Percentiles rank a stretch among this genome's conserved stretches.
These are phyloP conservation scores for Drosophila nannoptera DNA, from an alignment of 1,140 invertebrate species.

Conservation along the genomic window DNA sequence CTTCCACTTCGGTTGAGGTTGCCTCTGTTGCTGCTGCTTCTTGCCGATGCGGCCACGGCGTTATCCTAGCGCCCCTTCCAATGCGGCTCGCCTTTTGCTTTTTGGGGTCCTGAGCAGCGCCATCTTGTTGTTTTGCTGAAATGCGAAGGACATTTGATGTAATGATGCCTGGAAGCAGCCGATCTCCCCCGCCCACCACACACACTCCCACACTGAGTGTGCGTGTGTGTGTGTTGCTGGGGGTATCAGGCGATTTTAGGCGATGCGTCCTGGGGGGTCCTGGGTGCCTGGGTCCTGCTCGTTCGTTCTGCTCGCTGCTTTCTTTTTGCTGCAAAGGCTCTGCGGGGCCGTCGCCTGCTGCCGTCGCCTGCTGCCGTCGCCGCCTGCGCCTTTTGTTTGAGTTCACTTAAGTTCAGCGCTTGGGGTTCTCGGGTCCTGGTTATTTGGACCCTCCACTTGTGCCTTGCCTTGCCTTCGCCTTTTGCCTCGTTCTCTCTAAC, in stretches of 20 bases:
- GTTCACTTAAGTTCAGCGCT: constrained; percentile 77
- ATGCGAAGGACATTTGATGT: constrained; percentile 78
- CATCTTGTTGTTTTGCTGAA: constrained; percentile 78
- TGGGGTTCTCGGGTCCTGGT: constrained; percentile 47
- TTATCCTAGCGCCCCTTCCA: constrained; percentile 38
- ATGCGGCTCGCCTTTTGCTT: constrained; percentile 37
- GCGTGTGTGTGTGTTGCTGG: constrained; percentile 27
- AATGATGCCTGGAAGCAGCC: constrained; percentile 76
- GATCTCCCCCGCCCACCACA: background rate
- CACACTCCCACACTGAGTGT: constrained; percentile 27
- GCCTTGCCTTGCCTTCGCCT: constrained; percentile 20
- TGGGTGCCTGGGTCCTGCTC: constrained; percentile 42
- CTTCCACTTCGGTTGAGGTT: constrained; percentile 15
- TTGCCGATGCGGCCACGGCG: constrained; percentile 36
- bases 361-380: background rate
- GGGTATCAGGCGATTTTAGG: constrained; percentile 36
- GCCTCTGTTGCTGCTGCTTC: constrained; percentile 39
- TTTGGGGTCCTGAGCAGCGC: constrained; percentile 65
- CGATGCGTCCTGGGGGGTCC: constrained; percentile 29
- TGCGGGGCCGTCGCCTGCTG: constrained; percentile 13
- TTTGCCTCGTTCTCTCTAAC: background rate
- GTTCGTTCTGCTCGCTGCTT: constrained; percentile 18
- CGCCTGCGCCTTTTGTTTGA: constrained; percentile 72
- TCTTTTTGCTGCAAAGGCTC: constrained; percentile 51
- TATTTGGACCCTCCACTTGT: constrained; percentile 25